Conservation (phyloP, 2,797 vertebrate species). For the Manis crassicaudata region DNA sequence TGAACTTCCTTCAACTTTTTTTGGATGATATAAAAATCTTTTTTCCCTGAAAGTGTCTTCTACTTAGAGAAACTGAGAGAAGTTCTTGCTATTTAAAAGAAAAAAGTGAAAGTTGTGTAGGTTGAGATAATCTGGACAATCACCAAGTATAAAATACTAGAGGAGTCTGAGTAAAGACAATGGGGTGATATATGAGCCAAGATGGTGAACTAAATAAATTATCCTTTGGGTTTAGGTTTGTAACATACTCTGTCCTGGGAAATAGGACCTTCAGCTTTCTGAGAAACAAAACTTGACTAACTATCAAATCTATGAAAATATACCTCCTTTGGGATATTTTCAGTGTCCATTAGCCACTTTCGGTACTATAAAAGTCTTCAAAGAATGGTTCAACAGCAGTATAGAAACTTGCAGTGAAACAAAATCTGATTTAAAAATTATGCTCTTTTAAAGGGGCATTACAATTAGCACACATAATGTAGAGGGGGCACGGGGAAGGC, state of each 20-base stretch:
- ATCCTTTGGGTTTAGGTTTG: neutral
- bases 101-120: neutral
- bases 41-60: constrained; percentile 25
- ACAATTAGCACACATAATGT: too few relatives aligned
- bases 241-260: neutral
- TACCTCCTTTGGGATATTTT: constrained; percentile 12
- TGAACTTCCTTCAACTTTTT: neutral
- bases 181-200: neutral
- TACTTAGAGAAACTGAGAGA: neutral
- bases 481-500: too few relatives aligned
- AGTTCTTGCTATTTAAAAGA: neutral
- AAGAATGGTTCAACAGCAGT: neutral
- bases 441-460: neutral
- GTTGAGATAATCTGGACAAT: constrained; percentile 35
- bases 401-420: neutral
- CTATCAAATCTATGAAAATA: neutral
- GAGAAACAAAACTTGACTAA: constrained; percentile 4
- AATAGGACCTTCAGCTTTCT: constrained; percentile 1
- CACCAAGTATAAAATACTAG: neutral
- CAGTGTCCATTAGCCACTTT: neutral
- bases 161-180: neutral
- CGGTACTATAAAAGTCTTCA: neutral
- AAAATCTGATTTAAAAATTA: constrained; percentile 20
- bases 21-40: constrained; percentile 4
- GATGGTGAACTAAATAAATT: constrained; percentile 9